phyloP scores from a whole-genome alignment of 2,113 vertebrate species.

The Axis porcinus region DNA sequence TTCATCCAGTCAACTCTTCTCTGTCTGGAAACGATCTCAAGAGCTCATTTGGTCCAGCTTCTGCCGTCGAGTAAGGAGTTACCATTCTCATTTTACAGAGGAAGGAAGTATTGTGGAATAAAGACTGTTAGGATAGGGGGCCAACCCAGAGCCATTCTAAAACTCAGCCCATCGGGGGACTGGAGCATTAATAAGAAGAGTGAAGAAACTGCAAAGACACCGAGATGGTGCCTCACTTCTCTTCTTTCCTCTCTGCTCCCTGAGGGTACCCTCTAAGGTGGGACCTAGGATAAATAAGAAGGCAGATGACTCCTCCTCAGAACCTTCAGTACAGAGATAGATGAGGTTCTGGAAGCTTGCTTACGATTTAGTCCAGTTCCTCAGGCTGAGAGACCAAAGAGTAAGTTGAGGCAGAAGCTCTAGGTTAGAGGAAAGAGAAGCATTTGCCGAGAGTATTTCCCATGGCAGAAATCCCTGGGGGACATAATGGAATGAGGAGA shows the following conservation, averaged over 20 bases:
- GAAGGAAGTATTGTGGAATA: neutral
- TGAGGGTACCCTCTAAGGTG: neutral
- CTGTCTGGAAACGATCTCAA: neutral
- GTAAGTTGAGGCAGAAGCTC: neutral
- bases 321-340: neutral
- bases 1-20: neutral
- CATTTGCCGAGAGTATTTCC: neutral
- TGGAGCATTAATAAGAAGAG: neutral
- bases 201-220: neutral
- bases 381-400: neutral
- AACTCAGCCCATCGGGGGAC: neutral
- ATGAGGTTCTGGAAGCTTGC: neutral
- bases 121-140: neutral
- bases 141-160: neutral
- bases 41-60: neutral
- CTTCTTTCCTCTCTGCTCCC: neutral
- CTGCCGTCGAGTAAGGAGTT: neutral
- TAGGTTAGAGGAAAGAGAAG: neutral
- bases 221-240: neutral
- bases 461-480: neutral
- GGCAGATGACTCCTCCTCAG: neutral
- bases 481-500: neutral
- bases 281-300: neutral
- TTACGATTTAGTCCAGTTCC: neutral
- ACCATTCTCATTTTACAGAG: neutral